These are phyloP conservation scores for Rhorus exstirpatorius DNA, from an alignment of 2,888 invertebrate species.

Conservation along the genomic window DNA sequence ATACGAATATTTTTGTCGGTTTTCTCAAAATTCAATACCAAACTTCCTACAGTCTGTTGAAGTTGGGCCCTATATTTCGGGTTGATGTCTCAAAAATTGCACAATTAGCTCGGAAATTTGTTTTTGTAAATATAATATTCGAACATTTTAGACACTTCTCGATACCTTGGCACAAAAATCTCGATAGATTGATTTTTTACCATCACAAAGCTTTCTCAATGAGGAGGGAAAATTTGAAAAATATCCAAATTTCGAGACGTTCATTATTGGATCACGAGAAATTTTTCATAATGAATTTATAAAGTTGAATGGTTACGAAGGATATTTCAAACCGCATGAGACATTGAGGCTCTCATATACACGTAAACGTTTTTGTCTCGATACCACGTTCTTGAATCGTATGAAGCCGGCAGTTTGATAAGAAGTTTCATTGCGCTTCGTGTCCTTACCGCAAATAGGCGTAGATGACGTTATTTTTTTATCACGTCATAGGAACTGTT, in stretches of 20 bases:
- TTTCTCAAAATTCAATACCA: too few species aligned
- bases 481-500: conserved; percentile 7
- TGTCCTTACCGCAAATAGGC: conserved; percentile 38
- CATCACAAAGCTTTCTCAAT: not conserved
- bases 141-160: not conserved
- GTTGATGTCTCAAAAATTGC: too few species aligned
- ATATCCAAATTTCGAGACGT: not conserved
- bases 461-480: conserved; percentile 14
- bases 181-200: not conserved
- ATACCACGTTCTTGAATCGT: conserved; percentile 15
- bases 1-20: too few species aligned
- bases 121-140: too few species aligned
- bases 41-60: too few species aligned
- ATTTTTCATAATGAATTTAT: conserved; percentile 21
- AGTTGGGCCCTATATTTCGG: too few species aligned
- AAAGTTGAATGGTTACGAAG: conserved; percentile 27
- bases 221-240: not conserved
- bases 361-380: conserved; percentile 26
- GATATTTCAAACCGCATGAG: conserved; percentile 56
- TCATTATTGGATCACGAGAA: not conserved
- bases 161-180: not conserved
- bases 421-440: conserved; percentile 13
- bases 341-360: conserved; percentile 20
- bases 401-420: conserved; percentile 45
- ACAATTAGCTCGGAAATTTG: too few species aligned